A percentile compares a stretch with the other conserved stretches of the same genome.
phyloP scores from a whole-genome alignment of 2,113 vertebrate genomes.

The Hystrix brachyura region DNA sequence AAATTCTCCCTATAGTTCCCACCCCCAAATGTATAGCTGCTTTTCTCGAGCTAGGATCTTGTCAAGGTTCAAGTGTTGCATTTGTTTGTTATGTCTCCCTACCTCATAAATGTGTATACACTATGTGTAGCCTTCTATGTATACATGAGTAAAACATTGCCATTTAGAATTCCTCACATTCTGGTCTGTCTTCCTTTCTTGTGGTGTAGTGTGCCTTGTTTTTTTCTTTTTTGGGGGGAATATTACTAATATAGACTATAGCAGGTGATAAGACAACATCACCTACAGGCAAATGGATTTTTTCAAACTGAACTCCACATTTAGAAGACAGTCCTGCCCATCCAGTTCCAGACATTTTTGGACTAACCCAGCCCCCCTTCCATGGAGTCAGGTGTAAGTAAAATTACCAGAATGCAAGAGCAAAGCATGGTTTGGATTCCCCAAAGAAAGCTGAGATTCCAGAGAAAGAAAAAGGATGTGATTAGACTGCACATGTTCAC shows the following conservation, averaged over 20 bases:
- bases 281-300: background rate
- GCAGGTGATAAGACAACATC: background rate
- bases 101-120: background rate
- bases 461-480: background rate
- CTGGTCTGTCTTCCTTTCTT: conserved; percentile 30
- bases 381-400: background rate
- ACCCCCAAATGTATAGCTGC: background rate
- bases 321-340: background rate
- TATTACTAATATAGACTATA: conserved; percentile 5
- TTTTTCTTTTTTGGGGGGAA: background rate
- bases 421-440: background rate
- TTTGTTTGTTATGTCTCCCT: background rate
- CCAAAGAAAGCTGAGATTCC: background rate
- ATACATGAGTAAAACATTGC: background rate
- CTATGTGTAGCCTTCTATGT: background rate
- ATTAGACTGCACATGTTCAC: background rate
- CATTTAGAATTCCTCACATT: background rate
- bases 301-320: background rate
- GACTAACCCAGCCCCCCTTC: background rate
- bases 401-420: background rate
- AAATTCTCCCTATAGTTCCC: background rate
- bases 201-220: background rate
- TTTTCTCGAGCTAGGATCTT: conserved; percentile 15
- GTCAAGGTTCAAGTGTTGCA: background rate
- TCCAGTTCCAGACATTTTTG: background rate